Percentiles rank a stretch among this genome's conserved stretches.
Evolutionary conservation across 1,140 invertebrate species (phyloP).

Genomic region (Papilio aristodemus): DNA sequence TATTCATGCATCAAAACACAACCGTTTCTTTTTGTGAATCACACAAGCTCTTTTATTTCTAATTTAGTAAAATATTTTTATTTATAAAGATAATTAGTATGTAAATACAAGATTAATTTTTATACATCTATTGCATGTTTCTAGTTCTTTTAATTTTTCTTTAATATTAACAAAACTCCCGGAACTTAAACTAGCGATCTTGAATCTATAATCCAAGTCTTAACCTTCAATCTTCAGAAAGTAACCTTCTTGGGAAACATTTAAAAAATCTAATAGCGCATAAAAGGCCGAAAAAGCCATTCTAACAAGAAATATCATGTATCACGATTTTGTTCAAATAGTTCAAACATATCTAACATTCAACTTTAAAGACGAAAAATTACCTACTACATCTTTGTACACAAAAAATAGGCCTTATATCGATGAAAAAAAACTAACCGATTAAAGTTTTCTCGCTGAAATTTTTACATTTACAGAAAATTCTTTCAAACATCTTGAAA

Average conservation of each 20-base stretch:
- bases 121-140: too few relatives aligned
- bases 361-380: not conserved
- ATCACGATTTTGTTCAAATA: not conserved
- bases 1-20: too few relatives aligned
- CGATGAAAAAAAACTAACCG: too few relatives aligned
- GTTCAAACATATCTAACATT: not conserved
- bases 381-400: too few relatives aligned
- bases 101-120: not conserved
- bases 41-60: too few relatives aligned
- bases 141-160: too few relatives aligned
- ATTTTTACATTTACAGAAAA: too few relatives aligned
- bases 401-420: too few relatives aligned
- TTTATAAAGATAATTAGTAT: not conserved
- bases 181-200: not conserved
- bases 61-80: too few relatives aligned
- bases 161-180: not conserved
- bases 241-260: constrained; percentile 1
- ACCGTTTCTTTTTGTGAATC: too few relatives aligned
- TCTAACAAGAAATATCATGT: not conserved
- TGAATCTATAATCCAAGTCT: not conserved
- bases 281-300: constrained; percentile 11
- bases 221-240: not conserved
- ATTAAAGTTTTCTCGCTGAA: too few relatives aligned
- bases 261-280: not conserved
- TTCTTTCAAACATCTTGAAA: too few relatives aligned